These are phyloP conservation scores for Microctonus hyperodae DNA, from an alignment of 2,888 invertebrate genomes.

Conservation along the genomic window DNA sequence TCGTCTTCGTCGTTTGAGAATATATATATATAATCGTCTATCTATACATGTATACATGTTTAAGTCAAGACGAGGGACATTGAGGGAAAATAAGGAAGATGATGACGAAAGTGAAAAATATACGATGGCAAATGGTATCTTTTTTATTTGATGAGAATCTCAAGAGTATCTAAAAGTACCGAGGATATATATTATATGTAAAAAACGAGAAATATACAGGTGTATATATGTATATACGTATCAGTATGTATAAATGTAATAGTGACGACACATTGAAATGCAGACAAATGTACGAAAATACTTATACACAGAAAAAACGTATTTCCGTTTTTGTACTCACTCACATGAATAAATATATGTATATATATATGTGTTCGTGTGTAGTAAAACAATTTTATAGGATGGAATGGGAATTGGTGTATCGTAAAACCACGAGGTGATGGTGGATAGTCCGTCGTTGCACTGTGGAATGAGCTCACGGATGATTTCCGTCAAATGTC, in stretches of 20 bases:
- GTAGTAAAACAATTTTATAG: conserved; percentile 50
- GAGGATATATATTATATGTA: conserved; percentile 9
- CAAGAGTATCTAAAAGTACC: conserved; percentile 14
- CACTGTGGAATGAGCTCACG: conserved; percentile 10
- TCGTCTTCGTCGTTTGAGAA: conserved; percentile 17
- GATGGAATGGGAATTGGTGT: conserved; percentile 46
- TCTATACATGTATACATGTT: neutral
- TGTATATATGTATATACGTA: too few species aligned
- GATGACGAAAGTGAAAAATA: conserved; percentile 1
- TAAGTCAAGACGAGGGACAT: conserved; percentile 8
- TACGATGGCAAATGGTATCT: conserved; percentile 20
- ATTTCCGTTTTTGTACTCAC: neutral
- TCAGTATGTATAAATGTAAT: neutral
- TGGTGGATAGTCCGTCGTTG: conserved; percentile 4
- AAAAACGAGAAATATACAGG: neutral
- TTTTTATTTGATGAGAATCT: conserved; percentile 36
- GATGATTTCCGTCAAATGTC: conserved; percentile 25
- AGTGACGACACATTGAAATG: neutral
- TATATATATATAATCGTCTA: too few species aligned
- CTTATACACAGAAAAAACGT: neutral
- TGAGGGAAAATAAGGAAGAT: neutral
- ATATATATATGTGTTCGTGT: neutral
- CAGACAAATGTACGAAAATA: conserved; percentile 3
- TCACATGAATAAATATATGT: neutral
- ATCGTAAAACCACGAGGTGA: conserved; percentile 40